Percentiles rank a stretch among this genome's conserved stretches.
phyloP scores from a whole-genome alignment of 2,113 vertebrate genomes.

The Camelus dromedarius region DNA sequence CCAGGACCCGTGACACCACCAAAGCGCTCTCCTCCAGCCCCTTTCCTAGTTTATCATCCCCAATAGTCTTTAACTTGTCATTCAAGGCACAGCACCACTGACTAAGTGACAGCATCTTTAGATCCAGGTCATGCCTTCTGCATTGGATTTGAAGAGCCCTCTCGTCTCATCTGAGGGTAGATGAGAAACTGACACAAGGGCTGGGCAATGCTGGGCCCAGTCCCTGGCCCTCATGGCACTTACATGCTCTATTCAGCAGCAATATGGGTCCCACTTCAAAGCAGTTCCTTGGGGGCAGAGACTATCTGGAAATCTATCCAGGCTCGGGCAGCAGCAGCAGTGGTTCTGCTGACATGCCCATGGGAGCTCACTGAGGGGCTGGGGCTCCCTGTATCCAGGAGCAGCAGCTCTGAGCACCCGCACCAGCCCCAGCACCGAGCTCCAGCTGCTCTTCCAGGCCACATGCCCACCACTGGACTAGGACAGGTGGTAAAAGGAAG shows the following conservation, averaged over 20 bases:
- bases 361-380: not conserved
- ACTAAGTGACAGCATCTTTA: not conserved
- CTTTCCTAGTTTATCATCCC: not conserved
- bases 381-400: fast-evolving
- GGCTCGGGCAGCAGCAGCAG: not conserved
- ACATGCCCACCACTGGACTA: fast-evolving
- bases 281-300: not conserved
- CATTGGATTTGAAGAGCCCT: not conserved
- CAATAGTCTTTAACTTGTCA: not conserved
- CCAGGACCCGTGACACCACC: not conserved
- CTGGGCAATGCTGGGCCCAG: not conserved
- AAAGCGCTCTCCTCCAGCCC: not conserved
- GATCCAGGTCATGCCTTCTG: not conserved
- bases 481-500: not conserved
- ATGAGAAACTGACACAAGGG: not conserved
- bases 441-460: not conserved
- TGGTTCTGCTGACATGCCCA: fast-evolving
- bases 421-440: not conserved
- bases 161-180: not conserved
- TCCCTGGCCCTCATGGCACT: not conserved
- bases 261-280: not conserved
- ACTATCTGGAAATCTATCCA: not conserved
- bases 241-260: not conserved
- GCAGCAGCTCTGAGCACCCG: not conserved
- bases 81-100: not conserved